A percentile compares a stretch with the other conserved stretches of the same genome.
Conservation (phyloP, 2,113 vertebrate species). For the Monarcha castaneiventris region DNA sequence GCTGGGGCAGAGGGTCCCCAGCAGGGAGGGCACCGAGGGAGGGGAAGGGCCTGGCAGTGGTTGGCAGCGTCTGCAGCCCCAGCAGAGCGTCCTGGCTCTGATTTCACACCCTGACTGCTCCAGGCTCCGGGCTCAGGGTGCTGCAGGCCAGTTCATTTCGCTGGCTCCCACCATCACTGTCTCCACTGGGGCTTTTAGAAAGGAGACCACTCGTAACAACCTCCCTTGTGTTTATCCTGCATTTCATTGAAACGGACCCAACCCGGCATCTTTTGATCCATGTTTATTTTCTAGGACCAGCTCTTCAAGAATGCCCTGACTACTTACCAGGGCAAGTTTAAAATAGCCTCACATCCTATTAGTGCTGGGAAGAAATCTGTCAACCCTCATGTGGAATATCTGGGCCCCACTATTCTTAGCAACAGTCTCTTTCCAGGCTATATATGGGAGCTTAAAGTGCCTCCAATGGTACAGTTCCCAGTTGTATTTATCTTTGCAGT, state of each 20-base stretch:
- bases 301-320: not conserved
- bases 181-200: not conserved
- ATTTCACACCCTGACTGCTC: not conserved
- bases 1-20: not conserved
- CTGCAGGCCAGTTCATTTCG: not conserved
- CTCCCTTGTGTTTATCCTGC: not conserved
- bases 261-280: not conserved
- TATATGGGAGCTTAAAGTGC: constrained; percentile 42
- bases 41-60: not conserved
- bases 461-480: not conserved
- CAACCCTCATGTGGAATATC: constrained; percentile 1
- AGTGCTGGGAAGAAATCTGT: constrained; percentile 37
- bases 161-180: not conserved
- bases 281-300: constrained; percentile 7
- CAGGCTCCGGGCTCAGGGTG: not conserved
- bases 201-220: not conserved
- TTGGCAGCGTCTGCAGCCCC: not conserved
- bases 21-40: not conserved
- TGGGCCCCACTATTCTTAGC: constrained; percentile 58
- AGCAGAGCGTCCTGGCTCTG: accelerated
- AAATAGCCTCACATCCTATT: constrained; percentile 22
- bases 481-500: constrained; percentile 14
- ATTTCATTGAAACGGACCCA: accelerated
- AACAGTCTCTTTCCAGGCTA: constrained; percentile 60
- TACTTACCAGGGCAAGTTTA: constrained; percentile 1